Evolutionary conservation across 2,888 invertebrate species (phyloP).

Genomic region (Coleophora deauratella): DNA sequence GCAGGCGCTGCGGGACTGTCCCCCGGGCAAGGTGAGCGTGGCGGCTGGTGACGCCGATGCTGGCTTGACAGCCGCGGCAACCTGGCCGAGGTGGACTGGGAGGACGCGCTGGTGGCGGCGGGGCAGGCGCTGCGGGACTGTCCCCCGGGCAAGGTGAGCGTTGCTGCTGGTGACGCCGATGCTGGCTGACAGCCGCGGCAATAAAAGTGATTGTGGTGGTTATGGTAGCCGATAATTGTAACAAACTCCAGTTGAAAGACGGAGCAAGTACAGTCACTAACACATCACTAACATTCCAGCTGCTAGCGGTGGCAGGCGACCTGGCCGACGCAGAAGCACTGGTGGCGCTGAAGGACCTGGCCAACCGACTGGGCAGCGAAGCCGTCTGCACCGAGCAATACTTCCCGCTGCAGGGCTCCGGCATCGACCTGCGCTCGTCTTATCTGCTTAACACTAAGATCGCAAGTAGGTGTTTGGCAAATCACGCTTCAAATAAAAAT

Average conservation of each 20-base stretch:
- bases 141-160: constrained; percentile 77
- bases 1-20: constrained; percentile 77
- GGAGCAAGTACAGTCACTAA: too few relatives aligned
- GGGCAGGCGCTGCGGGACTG: constrained; percentile 80
- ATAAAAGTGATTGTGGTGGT: too few relatives aligned
- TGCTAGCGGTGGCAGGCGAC: constrained; percentile 92
- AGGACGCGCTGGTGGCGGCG: constrained; percentile 89
- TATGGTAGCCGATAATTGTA: too few relatives aligned
- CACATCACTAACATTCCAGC: constrained; percentile 19
- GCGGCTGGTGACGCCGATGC: constrained; percentile 91
- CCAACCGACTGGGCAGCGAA: constrained; percentile 91
- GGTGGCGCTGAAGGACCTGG: constrained; percentile 92
- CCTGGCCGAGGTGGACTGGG: too few relatives aligned
- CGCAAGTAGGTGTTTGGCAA: constrained; percentile 70
- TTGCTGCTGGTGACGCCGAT: constrained; percentile 94
- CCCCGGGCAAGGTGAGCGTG: constrained; percentile 71
- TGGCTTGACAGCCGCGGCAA: too few relatives aligned
- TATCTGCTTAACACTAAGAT: constrained; percentile 95
- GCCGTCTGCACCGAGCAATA: constrained; percentile 91
- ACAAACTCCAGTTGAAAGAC: too few relatives aligned
- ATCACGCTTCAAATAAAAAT: too few relatives aligned
- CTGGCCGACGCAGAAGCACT: constrained; percentile 94
- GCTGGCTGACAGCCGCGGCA: constrained; percentile 85
- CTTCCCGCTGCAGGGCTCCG: constrained; percentile 86
- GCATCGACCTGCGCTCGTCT: constrained; percentile 91